phyloP scores from a whole-genome alignment of 1,140 invertebrate genomes.

The Marisa cornuarietis region DNA sequence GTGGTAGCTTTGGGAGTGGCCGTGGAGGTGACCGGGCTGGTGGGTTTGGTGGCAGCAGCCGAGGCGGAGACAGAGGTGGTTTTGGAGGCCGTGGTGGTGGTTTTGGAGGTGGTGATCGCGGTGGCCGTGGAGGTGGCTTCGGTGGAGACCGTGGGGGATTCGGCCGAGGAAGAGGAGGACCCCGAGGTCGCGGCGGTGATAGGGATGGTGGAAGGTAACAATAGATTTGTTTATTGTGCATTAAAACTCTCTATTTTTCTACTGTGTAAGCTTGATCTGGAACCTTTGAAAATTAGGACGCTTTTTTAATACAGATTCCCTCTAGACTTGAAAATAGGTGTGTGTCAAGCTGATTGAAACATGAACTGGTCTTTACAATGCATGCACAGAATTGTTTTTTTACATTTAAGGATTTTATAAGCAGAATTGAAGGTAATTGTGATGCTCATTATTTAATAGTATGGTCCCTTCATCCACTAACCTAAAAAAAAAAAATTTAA shows the following conservation, averaged over 20 bases:
- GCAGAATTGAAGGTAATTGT: not conserved
- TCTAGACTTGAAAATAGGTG: not conserved
- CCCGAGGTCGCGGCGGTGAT: slow-evolving; percentile 10
- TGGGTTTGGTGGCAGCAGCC: slow-evolving; percentile 13
- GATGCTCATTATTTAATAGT: not conserved
- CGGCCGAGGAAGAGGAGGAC: slow-evolving; percentile 4
- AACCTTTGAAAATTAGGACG: not conserved
- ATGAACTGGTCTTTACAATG: too few species aligned
- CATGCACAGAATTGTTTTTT: not conserved
- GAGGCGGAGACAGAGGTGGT: slow-evolving; percentile 13
- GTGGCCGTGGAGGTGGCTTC: slow-evolving; percentile 2
- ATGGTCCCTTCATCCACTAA: too few species aligned
- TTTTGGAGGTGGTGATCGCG: slow-evolving; percentile 21
- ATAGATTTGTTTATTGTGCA: not conserved
- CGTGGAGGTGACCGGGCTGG: slow-evolving; percentile 5
- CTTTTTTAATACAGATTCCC: too few species aligned
- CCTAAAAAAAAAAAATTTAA: too few species aligned
- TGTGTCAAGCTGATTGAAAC: not conserved
- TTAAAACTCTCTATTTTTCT: not conserved
- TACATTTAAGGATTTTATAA: not conserved
- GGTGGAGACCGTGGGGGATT: not conserved
- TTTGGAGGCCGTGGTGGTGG: not conserved
- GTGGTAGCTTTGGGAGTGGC: slow-evolving; percentile 11
- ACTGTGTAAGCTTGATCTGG: not conserved
- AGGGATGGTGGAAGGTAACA: slow-evolving; percentile 17